Evolutionary conservation across 2,888 invertebrate species (phyloP).

Genomic region (Hydraecia micacea): DNA sequence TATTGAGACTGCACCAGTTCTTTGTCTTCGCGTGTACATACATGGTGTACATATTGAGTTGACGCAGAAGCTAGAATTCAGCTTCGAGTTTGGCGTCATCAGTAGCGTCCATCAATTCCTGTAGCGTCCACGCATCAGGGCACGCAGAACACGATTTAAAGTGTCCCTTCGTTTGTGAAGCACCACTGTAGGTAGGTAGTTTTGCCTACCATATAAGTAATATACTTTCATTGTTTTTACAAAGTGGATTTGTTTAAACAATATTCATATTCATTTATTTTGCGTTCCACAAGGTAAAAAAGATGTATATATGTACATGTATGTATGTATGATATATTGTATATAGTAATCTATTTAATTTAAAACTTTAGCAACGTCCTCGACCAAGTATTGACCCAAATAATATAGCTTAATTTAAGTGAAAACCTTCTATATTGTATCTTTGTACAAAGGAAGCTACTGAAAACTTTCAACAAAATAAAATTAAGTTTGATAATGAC

Average conservation of each 20-base stretch:
- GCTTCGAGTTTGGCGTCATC: background rate
- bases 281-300: no score
- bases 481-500: constrained; percentile 1
- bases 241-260: background rate
- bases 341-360: background rate
- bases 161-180: background rate
- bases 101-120: background rate
- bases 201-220: background rate
- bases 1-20: background rate
- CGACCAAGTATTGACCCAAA: background rate
- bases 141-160: background rate
- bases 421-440: background rate
- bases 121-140: background rate
- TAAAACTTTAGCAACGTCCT: background rate
- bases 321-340: no score
- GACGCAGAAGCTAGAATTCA: background rate
- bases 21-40: no score
- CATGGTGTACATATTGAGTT: background rate
- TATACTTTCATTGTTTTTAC: background rate
- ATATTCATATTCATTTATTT: no score
- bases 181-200: background rate
- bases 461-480: background rate
- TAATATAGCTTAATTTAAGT: background rate
- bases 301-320: no score
- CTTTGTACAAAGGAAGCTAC: background rate